Conservation (phyloP, 2,797 vertebrate species). For the Danio albolineatus region DNA sequence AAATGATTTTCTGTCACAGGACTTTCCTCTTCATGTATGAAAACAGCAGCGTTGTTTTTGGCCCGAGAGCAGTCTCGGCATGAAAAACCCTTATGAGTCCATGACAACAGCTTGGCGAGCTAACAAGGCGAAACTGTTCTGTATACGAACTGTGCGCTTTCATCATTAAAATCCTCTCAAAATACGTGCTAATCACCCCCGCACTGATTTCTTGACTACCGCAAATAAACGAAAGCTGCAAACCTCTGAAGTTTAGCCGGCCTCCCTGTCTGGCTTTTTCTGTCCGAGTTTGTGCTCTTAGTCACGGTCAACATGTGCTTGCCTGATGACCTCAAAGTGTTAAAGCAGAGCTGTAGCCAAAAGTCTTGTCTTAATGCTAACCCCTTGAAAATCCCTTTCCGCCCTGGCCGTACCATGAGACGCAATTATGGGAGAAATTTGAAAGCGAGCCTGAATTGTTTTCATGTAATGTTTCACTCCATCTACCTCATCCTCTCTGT, state of each 20-base stretch:
- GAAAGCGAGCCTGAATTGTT: slow-evolving; percentile 4
- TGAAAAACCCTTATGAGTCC: slow-evolving; percentile 52
- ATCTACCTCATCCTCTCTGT: slow-evolving; percentile 14
- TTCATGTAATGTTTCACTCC: slow-evolving; percentile 21
- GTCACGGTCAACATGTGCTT: slow-evolving; percentile 57
- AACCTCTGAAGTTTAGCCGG: slow-evolving; percentile 46
- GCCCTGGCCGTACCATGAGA: slow-evolving; percentile 68
- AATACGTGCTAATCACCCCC: slow-evolving; percentile 57
- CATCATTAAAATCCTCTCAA: slow-evolving; percentile 59
- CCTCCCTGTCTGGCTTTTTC: slow-evolving; percentile 40
- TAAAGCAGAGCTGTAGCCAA: slow-evolving; percentile 64
- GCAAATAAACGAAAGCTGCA: slow-evolving; percentile 51
- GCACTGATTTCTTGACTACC: slow-evolving; percentile 47
- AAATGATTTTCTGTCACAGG: slow-evolving; percentile 34
- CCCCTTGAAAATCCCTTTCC: slow-evolving; percentile 66
- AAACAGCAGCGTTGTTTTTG: slow-evolving; percentile 47
- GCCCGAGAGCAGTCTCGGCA: slow-evolving; percentile 22
- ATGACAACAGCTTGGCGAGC: slow-evolving; percentile 55
- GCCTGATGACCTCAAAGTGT: slow-evolving; percentile 57
- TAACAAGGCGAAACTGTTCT: slow-evolving; percentile 31
- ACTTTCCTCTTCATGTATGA: slow-evolving; percentile 42
- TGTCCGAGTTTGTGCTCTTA: slow-evolving; percentile 34
- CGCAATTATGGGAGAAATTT: slow-evolving; percentile 58
- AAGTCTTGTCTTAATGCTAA: slow-evolving; percentile 35
- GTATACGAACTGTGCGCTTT: slow-evolving; percentile 53